phyloP scores from a whole-genome alignment of 2,797 vertebrate genomes.

The Gymnopithys bicolor region DNA sequence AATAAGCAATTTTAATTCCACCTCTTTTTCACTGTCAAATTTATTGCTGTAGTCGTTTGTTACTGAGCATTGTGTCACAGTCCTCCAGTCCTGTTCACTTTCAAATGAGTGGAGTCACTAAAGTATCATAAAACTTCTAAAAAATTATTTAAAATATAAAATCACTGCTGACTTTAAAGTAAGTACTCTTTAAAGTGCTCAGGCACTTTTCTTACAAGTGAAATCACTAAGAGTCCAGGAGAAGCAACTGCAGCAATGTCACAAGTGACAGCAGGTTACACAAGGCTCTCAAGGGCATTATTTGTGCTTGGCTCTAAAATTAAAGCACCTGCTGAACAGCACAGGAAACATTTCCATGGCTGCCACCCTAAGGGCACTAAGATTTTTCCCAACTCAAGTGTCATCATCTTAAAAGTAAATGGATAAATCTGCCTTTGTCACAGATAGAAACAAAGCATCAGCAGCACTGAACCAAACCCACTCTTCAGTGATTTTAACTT shows the following conservation, averaged over 20 bases:
- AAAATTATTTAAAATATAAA: neutral
- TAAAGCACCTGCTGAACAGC: neutral
- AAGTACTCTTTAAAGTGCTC: neutral
- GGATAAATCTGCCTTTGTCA: neutral
- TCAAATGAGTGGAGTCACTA: neutral
- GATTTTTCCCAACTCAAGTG: neutral
- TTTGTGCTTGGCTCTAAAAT: neutral
- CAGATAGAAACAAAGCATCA: neutral
- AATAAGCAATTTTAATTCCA: neutral
- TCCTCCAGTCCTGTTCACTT: neutral
- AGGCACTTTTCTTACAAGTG: neutral
- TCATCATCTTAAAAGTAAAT: neutral
- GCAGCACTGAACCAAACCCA: accelerated
- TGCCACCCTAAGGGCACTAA: neutral
- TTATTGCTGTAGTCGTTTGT: neutral
- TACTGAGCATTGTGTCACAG: neutral
- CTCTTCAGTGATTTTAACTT: neutral
- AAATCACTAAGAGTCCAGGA: neutral
- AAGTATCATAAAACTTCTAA: neutral
- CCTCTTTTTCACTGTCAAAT: neutral
- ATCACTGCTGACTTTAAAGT: neutral
- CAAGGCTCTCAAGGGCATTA: neutral
- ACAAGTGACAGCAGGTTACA: neutral
- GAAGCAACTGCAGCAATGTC: neutral
- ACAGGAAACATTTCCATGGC: neutral